Evolutionary conservation across 2,113 vertebrate genomes (phyloP), one percentile per base, ranked within the genome.

Genomic region (Scomber scombrus): DNA sequence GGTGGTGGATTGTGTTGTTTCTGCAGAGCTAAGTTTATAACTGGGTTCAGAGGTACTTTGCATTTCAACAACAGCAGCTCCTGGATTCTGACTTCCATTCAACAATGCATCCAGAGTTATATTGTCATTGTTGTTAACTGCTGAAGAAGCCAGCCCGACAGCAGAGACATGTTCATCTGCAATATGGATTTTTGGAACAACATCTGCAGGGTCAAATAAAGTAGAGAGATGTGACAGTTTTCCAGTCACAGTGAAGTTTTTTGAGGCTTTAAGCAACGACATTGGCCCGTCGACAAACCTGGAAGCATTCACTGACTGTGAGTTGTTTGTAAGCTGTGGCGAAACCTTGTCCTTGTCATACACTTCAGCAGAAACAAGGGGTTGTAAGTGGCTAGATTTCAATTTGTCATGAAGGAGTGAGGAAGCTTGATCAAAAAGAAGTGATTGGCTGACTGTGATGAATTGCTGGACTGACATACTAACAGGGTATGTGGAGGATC

Each of bases 121-220:
- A 26, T 0, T 11, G 12, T 62, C 57, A 12, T 16, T 21, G 1
- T 1, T 12, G 64, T 4, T 67, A 7, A 11, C 71, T n/a, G 55
- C 60, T 75, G 45, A 19, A 16, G 60, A 54, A 26, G 19, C 40
- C 16, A 7, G 9, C 4, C 14, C 71, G 1, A 5, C 46, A 46
- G 16, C 67, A 34, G 61, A 65, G 61, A 14, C 19, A 0, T 26
- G 43, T 10, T 67, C 52, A 19, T 55, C 76, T 2, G 15, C 68
- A 21, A 11, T n/a, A 3, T 83, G 78, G n/a, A 82, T 69, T 62
- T 88, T 86, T 10, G 82, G 78, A 71, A 80, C 75, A 64, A 87
- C 71, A 14, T 84, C 57, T 0, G 63, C 77, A 12, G 72, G 75
- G 69, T 88, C 49, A 51, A 86, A 85, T 2, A 47, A 9, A 47